Conservation (phyloP, 2,113 vertebrate genomes). For the Phylloscopus trochilus region DNA sequence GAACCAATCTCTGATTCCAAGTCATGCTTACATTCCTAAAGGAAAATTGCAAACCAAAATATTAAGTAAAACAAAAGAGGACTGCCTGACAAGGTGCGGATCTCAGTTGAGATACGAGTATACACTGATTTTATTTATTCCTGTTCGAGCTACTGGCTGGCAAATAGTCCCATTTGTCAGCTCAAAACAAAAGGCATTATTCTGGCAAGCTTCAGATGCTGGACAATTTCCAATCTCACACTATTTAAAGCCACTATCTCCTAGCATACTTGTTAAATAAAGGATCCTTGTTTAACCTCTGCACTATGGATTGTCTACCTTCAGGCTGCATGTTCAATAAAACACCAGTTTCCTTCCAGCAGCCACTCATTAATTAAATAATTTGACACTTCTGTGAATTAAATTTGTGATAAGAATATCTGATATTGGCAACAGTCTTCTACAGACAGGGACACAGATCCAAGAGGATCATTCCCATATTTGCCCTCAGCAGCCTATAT, state of each 20-base stretch:
- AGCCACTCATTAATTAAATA: not conserved
- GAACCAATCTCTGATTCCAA: not conserved
- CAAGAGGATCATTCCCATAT: not conserved
- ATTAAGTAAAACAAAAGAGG: not conserved
- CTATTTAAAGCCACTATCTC: not conserved
- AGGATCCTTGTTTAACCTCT: not conserved
- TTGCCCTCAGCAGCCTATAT: not conserved
- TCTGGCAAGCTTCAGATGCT: not conserved
- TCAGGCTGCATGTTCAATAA: not conserved
- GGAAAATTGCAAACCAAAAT: not conserved
- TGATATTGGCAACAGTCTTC: not conserved
- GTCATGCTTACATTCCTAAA: not conserved
- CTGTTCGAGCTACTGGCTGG: not conserved
- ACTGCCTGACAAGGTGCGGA: not conserved
- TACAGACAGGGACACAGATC: not conserved
- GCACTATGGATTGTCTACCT: not conserved
- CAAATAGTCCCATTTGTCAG: not conserved
- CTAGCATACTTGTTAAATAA: not conserved
- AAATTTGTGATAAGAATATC: not conserved
- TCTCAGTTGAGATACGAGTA: not conserved
- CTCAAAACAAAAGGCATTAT: not conserved
- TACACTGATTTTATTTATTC: not conserved
- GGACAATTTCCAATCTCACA: not conserved
- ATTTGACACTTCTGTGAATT: not conserved
- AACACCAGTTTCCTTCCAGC: not conserved